A percentile compares a stretch with the other conserved stretches of the same genome.
These are phyloP conservation scores for Notoglanidium macrostoma DNA, from an alignment of 2,797 vertebrate genomes.

Conservation along the genomic window DNA sequence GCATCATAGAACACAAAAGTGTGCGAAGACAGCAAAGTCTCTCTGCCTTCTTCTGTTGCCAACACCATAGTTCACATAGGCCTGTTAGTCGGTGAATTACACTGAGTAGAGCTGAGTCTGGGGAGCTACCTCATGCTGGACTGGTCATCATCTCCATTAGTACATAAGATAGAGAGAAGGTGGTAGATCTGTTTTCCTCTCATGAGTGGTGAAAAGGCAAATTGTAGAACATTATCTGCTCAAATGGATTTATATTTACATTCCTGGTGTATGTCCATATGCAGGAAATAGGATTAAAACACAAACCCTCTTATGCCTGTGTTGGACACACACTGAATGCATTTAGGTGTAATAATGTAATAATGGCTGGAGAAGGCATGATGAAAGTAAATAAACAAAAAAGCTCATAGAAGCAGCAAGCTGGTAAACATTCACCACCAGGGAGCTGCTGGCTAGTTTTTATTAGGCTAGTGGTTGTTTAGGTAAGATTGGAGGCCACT, in stretches of 20 bases:
- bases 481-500: neutral
- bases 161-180: neutral
- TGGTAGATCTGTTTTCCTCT: neutral
- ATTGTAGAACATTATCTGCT: neutral
- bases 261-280: constrained; percentile 53
- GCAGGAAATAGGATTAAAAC: constrained; percentile 46
- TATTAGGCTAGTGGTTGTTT: neutral
- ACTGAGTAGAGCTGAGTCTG: neutral
- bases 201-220: neutral
- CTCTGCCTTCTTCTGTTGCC: constrained; percentile 17
- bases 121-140: neutral
- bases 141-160: neutral
- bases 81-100: constrained; percentile 17
- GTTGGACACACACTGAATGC: neutral
- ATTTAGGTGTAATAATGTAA: neutral
- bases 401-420: no score
- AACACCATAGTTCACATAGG: neutral
- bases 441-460: neutral
- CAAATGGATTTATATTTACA: neutral
- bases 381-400: neutral
- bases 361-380: neutral
- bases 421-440: neutral
- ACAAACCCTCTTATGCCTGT: neutral
- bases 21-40: neutral
- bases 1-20: constrained; percentile 4